Evolutionary conservation across 2,888 invertebrate species (phyloP), one percentile per base, ranked within the genome.

Genomic region (Leptopilina syphax): DNA sequence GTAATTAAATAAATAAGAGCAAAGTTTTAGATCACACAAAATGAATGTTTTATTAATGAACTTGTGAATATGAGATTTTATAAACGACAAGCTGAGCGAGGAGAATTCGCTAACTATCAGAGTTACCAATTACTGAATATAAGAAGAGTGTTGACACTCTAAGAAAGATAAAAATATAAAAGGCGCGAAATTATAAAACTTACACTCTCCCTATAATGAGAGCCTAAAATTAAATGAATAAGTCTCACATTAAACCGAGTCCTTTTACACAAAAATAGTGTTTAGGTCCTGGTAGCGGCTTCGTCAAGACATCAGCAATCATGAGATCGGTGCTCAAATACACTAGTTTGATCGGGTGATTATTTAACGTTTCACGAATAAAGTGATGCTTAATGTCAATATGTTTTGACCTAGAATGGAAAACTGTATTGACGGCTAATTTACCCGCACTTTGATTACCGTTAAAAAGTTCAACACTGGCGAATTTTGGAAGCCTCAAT

Each of bases 401-500:
- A 47, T 76, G 79, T 65, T 79, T 76, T 0, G 66, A 65, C 34
- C 76, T 50, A 4, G 76, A 27, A 18, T 79, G 79, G 44, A 65
- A 79, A 7, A 79, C 76, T n/a, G 34, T 34, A 41, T 79, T 79
- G 1, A 65, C 79, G 0, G 80, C 82, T 3, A 85, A 66, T 44
- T 65, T 79, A 66, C 68, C 79, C 0, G 84, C 83, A 0, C 82
- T 77, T 34, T 82, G 83, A 50, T 85, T 85, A 76, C 83, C 84
- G 34, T 80, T 73, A 60, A 68, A 80, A 8, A 84, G 8, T 2
- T 63, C 60, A 9, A 60, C 2, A 18, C 50, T 18, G n/a, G 66
- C 13, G 4, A 79, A 10, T n/a, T n/a, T 10, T 4, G 12, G 13
- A 4, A 80, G 79, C n/a, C 82, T 80, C 24, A 84, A 34, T 60